Evolutionary conservation across 2,113 vertebrate genomes (phyloP).

Genomic region (Myxocyprinus asiaticus): DNA sequence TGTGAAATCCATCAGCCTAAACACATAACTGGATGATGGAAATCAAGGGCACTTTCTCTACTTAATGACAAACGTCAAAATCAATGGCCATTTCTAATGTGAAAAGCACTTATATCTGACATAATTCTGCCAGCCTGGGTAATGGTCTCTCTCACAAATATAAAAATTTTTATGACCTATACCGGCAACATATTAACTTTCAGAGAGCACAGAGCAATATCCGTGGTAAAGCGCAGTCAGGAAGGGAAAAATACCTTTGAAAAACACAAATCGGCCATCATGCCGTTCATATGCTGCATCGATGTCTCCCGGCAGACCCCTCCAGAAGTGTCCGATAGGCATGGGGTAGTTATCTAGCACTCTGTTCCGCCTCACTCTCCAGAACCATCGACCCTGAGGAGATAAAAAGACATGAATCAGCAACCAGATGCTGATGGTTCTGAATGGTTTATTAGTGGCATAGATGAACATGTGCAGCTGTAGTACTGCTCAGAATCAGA

Average conservation of each 20-base stretch:
- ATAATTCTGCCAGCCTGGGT: conserved; percentile 14
- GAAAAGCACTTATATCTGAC: conserved; percentile 29
- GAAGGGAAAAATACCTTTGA: conserved; percentile 82
- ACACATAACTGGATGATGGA: conserved; percentile 14
- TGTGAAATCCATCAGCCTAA: conserved; percentile 49
- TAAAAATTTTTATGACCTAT: conserved; percentile 34
- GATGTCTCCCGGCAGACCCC: conserved; percentile 90
- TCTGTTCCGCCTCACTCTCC: conserved; percentile 92
- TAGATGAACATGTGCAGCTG: too few relatives aligned
- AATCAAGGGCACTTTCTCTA: conserved; percentile 21
- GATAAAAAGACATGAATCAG: neutral
- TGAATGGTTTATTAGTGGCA: too few relatives aligned
- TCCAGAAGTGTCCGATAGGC: conserved; percentile 96
- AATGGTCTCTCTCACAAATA: conserved; percentile 34
- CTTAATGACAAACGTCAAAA: conserved; percentile 40
- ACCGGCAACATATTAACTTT: neutral
- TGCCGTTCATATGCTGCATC: conserved; percentile 93
- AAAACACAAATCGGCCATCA: conserved; percentile 92
- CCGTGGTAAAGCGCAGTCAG: neutral
- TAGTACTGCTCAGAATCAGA: too few relatives aligned
- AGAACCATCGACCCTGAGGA: conserved; percentile 92
- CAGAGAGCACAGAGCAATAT: neutral
- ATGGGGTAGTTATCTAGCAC: conserved; percentile 97
- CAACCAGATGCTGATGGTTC: neutral
- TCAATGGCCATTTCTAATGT: neutral